Evolutionary conservation across 2,113 vertebrate species (phyloP).

Genomic region (Varanus salvator): DNA sequence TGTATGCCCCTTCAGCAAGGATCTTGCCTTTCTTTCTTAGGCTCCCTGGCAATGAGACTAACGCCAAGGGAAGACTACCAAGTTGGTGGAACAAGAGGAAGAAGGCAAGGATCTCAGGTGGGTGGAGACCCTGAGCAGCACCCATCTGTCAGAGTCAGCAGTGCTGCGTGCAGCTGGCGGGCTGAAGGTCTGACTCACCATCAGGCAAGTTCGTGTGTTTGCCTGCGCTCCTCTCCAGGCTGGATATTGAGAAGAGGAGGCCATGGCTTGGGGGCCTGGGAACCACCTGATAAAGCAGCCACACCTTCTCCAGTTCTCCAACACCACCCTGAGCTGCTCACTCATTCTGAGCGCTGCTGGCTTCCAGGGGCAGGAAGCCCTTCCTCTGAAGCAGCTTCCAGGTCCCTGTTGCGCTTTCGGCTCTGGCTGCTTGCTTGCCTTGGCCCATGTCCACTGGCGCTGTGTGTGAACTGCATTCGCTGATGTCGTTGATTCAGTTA

Average conservation of each 20-base stretch:
- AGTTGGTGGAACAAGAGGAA: not conserved
- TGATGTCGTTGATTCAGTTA: constrained; percentile 26
- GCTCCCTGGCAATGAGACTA: too few relatives aligned
- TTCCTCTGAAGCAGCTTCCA: not conserved
- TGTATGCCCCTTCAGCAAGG: not conserved
- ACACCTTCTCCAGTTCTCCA: not conserved
- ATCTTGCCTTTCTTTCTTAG: too few relatives aligned
- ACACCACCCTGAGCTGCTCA: not conserved
- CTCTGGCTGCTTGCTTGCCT: not conserved
- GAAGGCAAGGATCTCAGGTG: not conserved
- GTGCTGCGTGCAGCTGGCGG: not conserved
- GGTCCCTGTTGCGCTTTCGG: not conserved
- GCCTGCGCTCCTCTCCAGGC: too few relatives aligned
- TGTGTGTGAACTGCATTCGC: not conserved
- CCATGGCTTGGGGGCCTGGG: too few relatives aligned
- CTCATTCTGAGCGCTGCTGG: not conserved
- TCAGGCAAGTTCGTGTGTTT: not conserved
- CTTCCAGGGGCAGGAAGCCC: rapidly evolving
- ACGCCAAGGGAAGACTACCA: too few relatives aligned
- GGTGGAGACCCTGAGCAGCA: not conserved
- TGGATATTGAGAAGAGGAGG: not conserved
- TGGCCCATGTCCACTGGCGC: not conserved
- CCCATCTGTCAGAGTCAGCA: not conserved
- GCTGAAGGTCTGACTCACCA: not conserved
- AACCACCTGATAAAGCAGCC: not conserved